Percentiles rank a stretch among this genome's conserved stretches.
phyloP scores from a whole-genome alignment of 2,113 vertebrate species.

The Steatornis caripensis region DNA sequence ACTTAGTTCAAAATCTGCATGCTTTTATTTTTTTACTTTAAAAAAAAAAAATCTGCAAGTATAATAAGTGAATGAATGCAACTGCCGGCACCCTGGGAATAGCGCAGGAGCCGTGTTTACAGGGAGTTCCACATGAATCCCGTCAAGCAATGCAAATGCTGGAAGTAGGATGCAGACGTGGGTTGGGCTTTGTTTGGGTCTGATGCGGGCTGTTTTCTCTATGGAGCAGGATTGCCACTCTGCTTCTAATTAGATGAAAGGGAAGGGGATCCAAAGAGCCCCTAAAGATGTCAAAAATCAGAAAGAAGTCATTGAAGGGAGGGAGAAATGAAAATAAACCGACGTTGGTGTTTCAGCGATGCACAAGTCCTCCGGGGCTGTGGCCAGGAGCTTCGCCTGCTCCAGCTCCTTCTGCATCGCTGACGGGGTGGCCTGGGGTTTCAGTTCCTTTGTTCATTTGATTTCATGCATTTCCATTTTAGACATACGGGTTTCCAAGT shows the following conservation, averaged over 20 bases:
- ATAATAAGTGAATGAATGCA: background rate
- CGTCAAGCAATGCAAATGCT: background rate
- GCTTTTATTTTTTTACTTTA: background rate
- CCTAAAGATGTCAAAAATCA: background rate
- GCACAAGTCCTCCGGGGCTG: background rate
- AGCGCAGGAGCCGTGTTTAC: background rate
- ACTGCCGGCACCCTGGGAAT: background rate
- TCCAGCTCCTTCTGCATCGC: background rate
- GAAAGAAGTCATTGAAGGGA: background rate
- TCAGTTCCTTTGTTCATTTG: background rate
- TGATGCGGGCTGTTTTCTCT: background rate
- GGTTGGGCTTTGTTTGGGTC: background rate
- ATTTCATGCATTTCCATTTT: background rate
- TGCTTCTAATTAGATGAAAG: background rate
- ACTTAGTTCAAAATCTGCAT: background rate
- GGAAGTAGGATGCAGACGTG: background rate
- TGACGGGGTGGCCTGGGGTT: rapidly evolving
- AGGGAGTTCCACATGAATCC: background rate
- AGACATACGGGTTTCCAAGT: background rate
- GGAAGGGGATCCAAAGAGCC: background rate
- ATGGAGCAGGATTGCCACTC: background rate
- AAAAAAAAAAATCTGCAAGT: background rate
- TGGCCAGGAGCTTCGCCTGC: background rate
- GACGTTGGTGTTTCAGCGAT: background rate
- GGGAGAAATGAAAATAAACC: background rate